Base-by-base conservation (phyloP, 1,140 invertebrate species). In the Drosophila subpulchrella region DNA sequence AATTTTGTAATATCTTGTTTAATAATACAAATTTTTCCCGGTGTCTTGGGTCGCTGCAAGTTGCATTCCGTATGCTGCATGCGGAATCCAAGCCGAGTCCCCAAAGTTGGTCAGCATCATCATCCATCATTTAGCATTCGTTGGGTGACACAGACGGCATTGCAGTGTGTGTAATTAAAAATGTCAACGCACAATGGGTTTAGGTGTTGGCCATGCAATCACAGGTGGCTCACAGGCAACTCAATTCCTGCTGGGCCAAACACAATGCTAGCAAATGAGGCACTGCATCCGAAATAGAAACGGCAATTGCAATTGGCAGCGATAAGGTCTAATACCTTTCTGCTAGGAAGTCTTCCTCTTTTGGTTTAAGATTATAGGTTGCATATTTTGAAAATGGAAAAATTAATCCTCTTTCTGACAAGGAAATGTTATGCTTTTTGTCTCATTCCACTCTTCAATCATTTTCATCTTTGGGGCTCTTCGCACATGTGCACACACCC, bases 181-280 rank as follows among this genome's bases (percentile, higher is more conserved):
- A 86, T 85, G 78, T 86, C 82, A 86, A 85, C 68, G 81, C 82
- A 86, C 82, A 86, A 71, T 67, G 72, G 71, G 65, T 79, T 79
- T 67, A 24, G 47, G 60, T 68, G 75, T 77, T 81, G 83, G 75
- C 70, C 73, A 57, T 86, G 83, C 84, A 86, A 83, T 86, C 83
- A 79, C 65, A 44, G 60, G 30, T 13, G 36, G 24, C 30, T 38
- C 15, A 6, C 44, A 51, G 32, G 47, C 38, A 68, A 68, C 61
- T 42, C 38, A 50, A 68, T 70, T 78, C 80, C 63, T 47, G 41
- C 15, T 51, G 70, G 32, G 17, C 5, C 41, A 50, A 24, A 11
- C 32, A 27, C 44, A 36, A 48, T 36, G 17, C 15, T 20, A 15
- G 15, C 59, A 67, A 63, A 50, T 67, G 30, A 67, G 59, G 30